phyloP scores from a whole-genome alignment of 2,888 invertebrate genomes.

The Ceramica pisi region DNA sequence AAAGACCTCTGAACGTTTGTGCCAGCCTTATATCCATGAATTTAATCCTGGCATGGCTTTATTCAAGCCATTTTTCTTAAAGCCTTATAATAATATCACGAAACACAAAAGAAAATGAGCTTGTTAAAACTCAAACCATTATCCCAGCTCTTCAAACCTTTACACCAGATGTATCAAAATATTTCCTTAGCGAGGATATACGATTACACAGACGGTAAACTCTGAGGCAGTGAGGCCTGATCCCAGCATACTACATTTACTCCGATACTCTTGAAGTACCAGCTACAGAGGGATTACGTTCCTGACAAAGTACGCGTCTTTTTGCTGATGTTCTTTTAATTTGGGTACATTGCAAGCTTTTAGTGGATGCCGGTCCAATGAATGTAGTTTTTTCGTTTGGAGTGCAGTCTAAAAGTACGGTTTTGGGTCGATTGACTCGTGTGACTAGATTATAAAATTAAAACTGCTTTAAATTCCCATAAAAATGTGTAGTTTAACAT shows the following conservation, averaged over 20 bases:
- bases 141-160: conserved; percentile 21
- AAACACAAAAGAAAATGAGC: background rate
- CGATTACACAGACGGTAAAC: conserved; percentile 66
- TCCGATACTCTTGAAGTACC: conserved; percentile 64
- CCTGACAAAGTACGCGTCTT: conserved; percentile 34
- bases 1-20: no score
- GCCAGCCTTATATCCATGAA: no score
- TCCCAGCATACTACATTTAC: conserved; percentile 63
- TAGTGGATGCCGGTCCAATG: background rate
- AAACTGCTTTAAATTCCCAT: background rate
- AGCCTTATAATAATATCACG: background rate
- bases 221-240: conserved; percentile 52
- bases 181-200: conserved; percentile 53
- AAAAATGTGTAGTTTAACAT: no score
- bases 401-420: background rate
- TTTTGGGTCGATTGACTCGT: background rate
- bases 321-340: conserved; percentile 38
- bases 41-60: no score
- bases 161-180: conserved; percentile 50
- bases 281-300: conserved; percentile 56
- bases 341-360: conserved; percentile 34
- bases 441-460: background rate
- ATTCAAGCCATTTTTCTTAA: background rate
- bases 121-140: conserved; percentile 20
- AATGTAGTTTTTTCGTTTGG: background rate